Percentiles rank a stretch among this genome's conserved stretches.
These are phyloP conservation scores for Neopelma chrysocephalum DNA, from an alignment of 2,797 vertebrate genomes.

Conservation along the genomic window DNA sequence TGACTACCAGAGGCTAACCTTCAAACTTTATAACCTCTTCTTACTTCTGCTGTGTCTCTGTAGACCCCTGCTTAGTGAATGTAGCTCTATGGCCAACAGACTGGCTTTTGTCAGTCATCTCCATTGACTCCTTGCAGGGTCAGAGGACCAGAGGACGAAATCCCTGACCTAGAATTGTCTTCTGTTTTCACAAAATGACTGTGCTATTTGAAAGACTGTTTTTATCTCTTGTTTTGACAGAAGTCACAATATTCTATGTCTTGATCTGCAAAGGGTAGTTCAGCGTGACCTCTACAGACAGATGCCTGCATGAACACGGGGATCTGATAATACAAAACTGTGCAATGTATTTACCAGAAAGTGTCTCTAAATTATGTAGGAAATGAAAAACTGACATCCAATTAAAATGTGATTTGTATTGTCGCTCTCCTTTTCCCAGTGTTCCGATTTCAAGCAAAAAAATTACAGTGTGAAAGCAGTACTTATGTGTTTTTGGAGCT, in stretches of 20 bases:
- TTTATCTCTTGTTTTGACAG: neutral
- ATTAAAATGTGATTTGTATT: neutral
- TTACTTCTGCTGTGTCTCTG: neutral
- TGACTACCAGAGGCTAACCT: neutral
- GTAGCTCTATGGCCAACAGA: neutral
- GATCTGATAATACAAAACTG: neutral
- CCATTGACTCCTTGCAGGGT: neutral
- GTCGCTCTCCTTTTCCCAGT: neutral
- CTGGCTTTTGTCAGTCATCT: neutral
- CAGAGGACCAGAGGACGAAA: neutral
- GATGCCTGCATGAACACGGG: fast-evolving
- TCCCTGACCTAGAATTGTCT: neutral
- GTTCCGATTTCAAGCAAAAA: neutral
- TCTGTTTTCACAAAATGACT: neutral
- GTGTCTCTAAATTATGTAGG: neutral
- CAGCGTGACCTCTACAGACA: neutral
- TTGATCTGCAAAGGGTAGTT: neutral
- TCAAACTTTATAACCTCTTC: neutral
- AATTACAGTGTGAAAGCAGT: neutral
- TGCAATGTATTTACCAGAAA: neutral
- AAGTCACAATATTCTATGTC: neutral
- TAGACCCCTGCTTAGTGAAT: neutral
- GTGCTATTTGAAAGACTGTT: neutral
- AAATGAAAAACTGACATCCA: neutral
- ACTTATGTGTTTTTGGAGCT: neutral